Evolutionary conservation across 2,888 invertebrate genomes (phyloP).

Genomic region (Brachypalpus laphriformis): DNA sequence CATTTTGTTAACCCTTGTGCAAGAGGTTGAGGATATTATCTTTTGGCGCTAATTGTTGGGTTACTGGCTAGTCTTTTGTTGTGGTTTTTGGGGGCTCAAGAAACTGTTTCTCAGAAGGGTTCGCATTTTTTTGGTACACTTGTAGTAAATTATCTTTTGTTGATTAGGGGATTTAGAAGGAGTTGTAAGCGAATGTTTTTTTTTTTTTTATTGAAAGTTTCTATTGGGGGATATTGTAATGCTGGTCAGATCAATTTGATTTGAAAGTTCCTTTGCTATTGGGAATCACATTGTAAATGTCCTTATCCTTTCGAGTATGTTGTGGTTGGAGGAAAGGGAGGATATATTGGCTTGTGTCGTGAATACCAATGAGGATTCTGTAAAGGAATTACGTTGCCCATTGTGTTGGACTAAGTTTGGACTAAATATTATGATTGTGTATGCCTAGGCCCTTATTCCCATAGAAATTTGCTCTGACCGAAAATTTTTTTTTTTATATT

Average conservation of each 20-base stretch:
- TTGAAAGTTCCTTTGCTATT: neutral
- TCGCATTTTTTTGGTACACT: neutral
- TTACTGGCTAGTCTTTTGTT: neutral
- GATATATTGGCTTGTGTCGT: too few relatives aligned
- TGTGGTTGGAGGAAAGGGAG: too few relatives aligned
- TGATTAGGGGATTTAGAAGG: neutral
- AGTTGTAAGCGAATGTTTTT: too few relatives aligned
- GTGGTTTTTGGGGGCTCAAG: neutral
- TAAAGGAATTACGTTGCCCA: too few relatives aligned
- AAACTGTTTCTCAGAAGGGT: neutral
- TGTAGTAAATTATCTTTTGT: neutral
- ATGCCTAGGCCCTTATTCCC: too few relatives aligned
- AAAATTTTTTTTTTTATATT: too few relatives aligned
- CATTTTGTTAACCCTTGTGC: neutral
- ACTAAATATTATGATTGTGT: too few relatives aligned
- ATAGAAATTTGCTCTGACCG: too few relatives aligned
- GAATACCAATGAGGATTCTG: too few relatives aligned
- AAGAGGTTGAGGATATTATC: neutral
- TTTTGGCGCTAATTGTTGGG: neutral
- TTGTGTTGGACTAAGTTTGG: too few relatives aligned
- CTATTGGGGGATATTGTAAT: too few relatives aligned
- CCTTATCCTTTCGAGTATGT: neutral
- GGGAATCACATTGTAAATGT: neutral
- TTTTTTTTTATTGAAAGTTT: too few relatives aligned
- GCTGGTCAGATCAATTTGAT: neutral